Percentiles rank a stretch among this genome's conserved stretches.
Conservation (phyloP, 2,113 vertebrate genomes). For the Zosterops borbonicus region DNA sequence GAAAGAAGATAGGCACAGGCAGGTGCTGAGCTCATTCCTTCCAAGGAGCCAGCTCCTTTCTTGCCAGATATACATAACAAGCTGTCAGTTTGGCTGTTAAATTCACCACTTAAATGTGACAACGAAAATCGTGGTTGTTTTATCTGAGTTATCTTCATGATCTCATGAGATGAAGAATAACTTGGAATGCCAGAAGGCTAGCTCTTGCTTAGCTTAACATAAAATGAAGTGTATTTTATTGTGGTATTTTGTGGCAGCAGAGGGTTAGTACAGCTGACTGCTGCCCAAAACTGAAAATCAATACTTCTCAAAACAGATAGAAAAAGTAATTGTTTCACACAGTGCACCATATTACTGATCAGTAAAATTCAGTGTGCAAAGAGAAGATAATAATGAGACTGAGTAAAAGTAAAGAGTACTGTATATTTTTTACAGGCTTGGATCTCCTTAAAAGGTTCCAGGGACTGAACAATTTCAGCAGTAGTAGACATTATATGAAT, state of each 20-base stretch:
- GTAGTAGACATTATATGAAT: neutral
- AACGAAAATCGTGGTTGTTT: neutral
- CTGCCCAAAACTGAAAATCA: neutral
- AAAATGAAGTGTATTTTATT: neutral
- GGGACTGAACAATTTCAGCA: neutral
- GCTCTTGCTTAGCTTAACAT: neutral
- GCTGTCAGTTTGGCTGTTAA: neutral
- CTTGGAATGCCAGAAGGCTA: neutral
- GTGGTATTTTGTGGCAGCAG: neutral
- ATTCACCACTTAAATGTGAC: neutral
- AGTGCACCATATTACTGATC: neutral
- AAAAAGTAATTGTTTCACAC: neutral
- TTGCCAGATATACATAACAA: neutral
- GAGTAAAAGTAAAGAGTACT: neutral
- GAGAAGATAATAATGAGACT: neutral
- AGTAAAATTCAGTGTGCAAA: neutral
- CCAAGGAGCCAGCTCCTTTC: neutral
- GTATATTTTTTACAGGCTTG: neutral
- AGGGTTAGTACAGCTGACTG: neutral
- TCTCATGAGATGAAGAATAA: neutral
- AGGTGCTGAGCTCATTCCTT: neutral
- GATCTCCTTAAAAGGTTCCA: neutral
- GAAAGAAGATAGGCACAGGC: neutral
- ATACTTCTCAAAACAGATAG: neutral
- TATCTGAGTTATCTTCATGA: neutral